Conservation (phyloP, 2,113 vertebrate species). For the Thermophis baileyi region DNA sequence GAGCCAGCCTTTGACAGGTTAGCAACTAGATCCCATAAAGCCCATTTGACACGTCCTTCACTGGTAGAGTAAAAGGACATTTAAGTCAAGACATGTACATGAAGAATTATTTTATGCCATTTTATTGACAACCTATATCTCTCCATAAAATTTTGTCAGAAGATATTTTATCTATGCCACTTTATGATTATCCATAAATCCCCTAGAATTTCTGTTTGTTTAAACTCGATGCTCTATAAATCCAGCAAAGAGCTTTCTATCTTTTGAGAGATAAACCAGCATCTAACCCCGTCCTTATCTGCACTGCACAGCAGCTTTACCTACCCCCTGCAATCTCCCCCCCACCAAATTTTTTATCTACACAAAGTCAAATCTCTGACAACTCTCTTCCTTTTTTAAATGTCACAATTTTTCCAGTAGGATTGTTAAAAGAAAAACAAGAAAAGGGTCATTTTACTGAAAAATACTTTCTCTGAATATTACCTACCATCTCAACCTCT, state of each 20-base stretch:
- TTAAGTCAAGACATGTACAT: constrained; percentile 32
- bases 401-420: constrained; percentile 43
- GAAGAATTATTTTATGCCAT: constrained; percentile 23
- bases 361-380: constrained; percentile 51
- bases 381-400: constrained; percentile 54
- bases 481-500: not conserved
- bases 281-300: constrained; percentile 59
- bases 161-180: constrained; percentile 36
- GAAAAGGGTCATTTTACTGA: constrained; percentile 6
- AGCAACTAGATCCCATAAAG: constrained; percentile 24
- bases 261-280: constrained; percentile 52
- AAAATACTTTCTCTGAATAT: constrained; percentile 22
- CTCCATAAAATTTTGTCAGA: constrained; percentile 37
- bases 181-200: constrained; percentile 59
- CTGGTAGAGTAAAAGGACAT: constrained; percentile 13
- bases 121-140: constrained; percentile 37
- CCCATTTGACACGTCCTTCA: constrained; percentile 25
- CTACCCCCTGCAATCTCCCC: constrained; percentile 11
- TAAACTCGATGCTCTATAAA: constrained; percentile 50
- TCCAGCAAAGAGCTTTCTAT: constrained; percentile 44
- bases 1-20: constrained; percentile 13
- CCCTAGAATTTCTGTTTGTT: constrained; percentile 46
- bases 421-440: constrained; percentile 6
- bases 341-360: constrained; percentile 53
- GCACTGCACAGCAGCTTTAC: constrained; percentile 49